phyloP scores from a whole-genome alignment of 2,888 invertebrate species.

The Dasysyrphus tricinctus region DNA sequence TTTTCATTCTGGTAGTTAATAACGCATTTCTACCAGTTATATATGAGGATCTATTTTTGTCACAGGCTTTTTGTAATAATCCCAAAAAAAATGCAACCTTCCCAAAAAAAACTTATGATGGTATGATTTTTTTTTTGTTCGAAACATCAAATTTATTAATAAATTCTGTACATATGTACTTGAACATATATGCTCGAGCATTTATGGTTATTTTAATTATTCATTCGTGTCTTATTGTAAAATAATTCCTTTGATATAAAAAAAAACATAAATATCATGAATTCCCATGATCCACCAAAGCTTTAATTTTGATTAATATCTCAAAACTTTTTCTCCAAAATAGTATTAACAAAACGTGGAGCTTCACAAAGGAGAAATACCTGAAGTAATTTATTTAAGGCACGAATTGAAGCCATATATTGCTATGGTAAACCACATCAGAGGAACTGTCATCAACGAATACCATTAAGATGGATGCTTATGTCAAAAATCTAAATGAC shows the following conservation, averaged over 20 bases:
- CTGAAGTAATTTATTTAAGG: conserved; percentile 3
- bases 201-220: too few species aligned
- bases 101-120: too few species aligned
- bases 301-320: conserved; percentile 17
- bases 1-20: too few species aligned
- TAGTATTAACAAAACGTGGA: not conserved
- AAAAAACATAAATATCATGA: not conserved
- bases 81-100: too few species aligned
- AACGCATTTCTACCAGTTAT: too few species aligned
- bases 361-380: not conserved
- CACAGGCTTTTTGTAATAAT: too few species aligned
- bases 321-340: not conserved
- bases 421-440: not conserved
- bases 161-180: too few species aligned
- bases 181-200: too few species aligned
- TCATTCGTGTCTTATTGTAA: too few species aligned
- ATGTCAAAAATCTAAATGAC: not conserved
- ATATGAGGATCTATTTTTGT: too few species aligned
- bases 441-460: not conserved
- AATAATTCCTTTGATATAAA: not conserved
- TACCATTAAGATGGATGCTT: not conserved
- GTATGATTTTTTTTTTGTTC: too few species aligned
- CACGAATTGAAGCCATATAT: not conserved
- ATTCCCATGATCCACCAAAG: not conserved
- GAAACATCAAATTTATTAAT: too few species aligned